Conservation (phyloP, 2,888 invertebrate genomes). For the Lasioglossum pauxillum region DNA sequence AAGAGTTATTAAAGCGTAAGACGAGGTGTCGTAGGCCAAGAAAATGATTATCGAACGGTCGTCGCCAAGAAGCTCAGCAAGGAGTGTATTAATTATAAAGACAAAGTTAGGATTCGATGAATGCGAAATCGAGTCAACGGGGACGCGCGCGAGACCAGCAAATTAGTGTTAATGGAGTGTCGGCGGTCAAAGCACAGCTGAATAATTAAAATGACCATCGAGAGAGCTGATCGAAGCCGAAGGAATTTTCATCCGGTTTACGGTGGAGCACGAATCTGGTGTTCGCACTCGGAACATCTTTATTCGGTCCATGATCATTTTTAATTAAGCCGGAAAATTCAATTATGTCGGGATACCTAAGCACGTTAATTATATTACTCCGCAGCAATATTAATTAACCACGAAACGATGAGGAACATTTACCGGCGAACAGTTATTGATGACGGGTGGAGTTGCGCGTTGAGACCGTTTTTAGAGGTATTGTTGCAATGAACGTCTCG, state of each 20-base stretch:
- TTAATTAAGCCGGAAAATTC: slow-evolving; percentile 15
- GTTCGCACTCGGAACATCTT: neutral
- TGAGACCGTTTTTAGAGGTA: neutral
- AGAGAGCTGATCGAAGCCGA: neutral
- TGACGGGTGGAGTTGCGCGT: neutral
- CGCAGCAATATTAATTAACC: slow-evolving; percentile 20
- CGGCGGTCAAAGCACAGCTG: slow-evolving; percentile 28
- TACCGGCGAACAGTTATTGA: neutral
- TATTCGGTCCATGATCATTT: slow-evolving; percentile 1
- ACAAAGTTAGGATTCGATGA: neutral
- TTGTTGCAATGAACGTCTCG: neutral
- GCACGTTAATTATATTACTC: neutral
- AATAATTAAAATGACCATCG: slow-evolving; percentile 51
- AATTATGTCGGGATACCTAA: neutral
- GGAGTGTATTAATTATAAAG: slow-evolving; percentile 34
- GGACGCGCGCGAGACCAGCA: neutral
- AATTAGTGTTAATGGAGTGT: slow-evolving; percentile 56
- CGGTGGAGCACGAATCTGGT: neutral
- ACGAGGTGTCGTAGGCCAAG: neutral
- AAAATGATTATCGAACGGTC: neutral
- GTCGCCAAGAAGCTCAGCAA: neutral
- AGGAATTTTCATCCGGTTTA: slow-evolving; percentile 30
- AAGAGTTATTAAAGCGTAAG: neutral
- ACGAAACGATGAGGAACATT: neutral
- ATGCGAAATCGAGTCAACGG: slow-evolving; percentile 1